Conservation (phyloP, 1,140 invertebrate genomes). For the Manduca sexta region DNA sequence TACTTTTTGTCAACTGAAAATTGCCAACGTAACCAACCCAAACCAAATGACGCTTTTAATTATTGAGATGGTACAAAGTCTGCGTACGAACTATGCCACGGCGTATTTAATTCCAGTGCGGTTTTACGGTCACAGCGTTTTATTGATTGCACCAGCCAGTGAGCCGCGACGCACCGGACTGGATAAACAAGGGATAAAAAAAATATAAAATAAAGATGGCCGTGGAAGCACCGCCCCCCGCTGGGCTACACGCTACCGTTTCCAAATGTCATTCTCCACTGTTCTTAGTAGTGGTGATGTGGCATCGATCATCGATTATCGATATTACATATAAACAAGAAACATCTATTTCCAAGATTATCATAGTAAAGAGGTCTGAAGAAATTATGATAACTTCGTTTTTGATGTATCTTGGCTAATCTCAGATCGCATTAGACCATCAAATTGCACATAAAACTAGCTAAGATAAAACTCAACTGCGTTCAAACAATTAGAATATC, state of each 20-base stretch:
- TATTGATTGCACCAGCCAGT: conserved; percentile 63
- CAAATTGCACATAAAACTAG: too few species aligned
- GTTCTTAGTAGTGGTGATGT: conserved; percentile 15
- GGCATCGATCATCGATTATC: too few species aligned
- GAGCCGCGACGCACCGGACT: conserved; percentile 45
- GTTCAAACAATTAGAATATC: too few species aligned
- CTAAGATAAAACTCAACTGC: too few species aligned
- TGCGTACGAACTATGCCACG: too few species aligned
- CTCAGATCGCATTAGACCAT: too few species aligned
- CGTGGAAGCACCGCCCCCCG: conserved; percentile 54
- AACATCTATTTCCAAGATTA: too few species aligned
- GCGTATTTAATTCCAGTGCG: conserved; percentile 58
- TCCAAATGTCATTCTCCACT: conserved; percentile 60
- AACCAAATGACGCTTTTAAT: conserved; percentile 20
- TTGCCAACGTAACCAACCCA: too few species aligned
- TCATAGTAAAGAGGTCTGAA: too few species aligned
- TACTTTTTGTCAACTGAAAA: too few species aligned
- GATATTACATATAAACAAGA: too few species aligned
- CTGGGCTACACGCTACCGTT: conserved; percentile 58
- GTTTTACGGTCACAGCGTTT: conserved; percentile 53
- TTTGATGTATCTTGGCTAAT: conserved; percentile 5
- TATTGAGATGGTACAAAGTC: too few species aligned
- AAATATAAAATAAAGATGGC: conserved; percentile 62
- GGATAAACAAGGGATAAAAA: conserved; percentile 66
- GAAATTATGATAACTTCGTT: background rate